A percentile compares a stretch with the other conserved stretches of the same genome.
Conservation (phyloP, 2,113 vertebrate genomes). For the Corythoichthys intestinalis region DNA sequence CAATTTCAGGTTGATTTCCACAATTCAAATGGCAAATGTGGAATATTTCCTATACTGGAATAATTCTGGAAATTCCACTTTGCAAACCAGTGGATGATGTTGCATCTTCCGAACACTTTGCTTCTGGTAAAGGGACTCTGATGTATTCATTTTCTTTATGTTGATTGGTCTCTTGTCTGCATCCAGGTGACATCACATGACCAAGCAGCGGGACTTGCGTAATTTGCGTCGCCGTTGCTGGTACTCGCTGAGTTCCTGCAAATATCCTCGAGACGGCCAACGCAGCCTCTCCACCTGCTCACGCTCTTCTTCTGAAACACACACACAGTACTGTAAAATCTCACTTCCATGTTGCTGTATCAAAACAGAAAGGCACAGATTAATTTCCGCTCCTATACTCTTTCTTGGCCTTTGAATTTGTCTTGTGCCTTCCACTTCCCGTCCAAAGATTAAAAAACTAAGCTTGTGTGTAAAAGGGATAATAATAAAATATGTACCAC, state of each 20-base stretch:
- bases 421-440: constrained; percentile 36
- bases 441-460: constrained; percentile 35
- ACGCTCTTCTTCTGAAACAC: constrained; percentile 84
- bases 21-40: not conserved
- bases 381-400: not conserved
- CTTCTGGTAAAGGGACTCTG: constrained; percentile 5
- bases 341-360: not conserved
- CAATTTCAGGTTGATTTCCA: not conserved
- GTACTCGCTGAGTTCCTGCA: constrained; percentile 94
- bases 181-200: constrained; percentile 78
- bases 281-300: constrained; percentile 88
- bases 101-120: not conserved
- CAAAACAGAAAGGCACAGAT: not conserved
- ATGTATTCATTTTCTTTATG: not conserved
- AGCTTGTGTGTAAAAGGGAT: constrained; percentile 23
- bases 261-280: constrained; percentile 90
- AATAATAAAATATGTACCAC: constrained; percentile 44
- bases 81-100: not conserved
- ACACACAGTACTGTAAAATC: constrained; percentile 4
- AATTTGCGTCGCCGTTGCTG: constrained; percentile 87
- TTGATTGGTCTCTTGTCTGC: constrained; percentile 14
- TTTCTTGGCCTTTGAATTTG: constrained; percentile 12
- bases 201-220: constrained; percentile 83
- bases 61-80: too few species aligned
- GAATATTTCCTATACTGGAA: too few species aligned